phyloP scores from a whole-genome alignment of 2,888 invertebrate genomes.

The Chrysina gloriosa region DNA sequence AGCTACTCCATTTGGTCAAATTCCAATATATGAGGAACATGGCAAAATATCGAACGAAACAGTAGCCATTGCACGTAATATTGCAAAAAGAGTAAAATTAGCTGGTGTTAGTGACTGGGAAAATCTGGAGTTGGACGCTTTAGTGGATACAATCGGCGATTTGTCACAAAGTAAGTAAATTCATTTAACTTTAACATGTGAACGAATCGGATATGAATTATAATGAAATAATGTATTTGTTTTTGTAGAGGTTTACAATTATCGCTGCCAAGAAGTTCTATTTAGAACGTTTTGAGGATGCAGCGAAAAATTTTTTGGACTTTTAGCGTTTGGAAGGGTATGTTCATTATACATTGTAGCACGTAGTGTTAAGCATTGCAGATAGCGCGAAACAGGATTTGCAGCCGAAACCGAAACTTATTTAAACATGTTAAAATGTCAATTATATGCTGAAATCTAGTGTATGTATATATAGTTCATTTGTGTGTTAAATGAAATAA shows the following conservation, averaged over 20 bases:
- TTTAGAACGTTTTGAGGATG: slow-evolving; percentile 68
- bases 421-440: too few species aligned
- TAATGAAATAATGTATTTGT: not conserved
- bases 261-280: slow-evolving; percentile 63
- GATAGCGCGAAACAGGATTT: too few species aligned
- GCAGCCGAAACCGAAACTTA: too few species aligned
- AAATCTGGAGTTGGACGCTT: slow-evolving; percentile 70
- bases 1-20: slow-evolving; percentile 73
- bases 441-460: too few species aligned
- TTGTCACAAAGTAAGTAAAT: slow-evolving; percentile 67
- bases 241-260: not conserved
- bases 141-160: slow-evolving; percentile 71
- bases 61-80: slow-evolving; percentile 70
- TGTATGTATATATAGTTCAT: too few species aligned
- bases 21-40: slow-evolving; percentile 72
- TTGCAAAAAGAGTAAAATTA: slow-evolving; percentile 71
- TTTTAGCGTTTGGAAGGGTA: slow-evolving; percentile 62
- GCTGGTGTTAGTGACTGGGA: slow-evolving; percentile 69
- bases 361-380: too few species aligned
- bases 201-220: slow-evolving; percentile 46
- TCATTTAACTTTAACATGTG: not conserved
- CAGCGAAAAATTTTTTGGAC: slow-evolving; percentile 71
- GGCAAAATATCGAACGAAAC: slow-evolving; percentile 72
- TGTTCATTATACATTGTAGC: not conserved
- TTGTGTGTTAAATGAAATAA: too few species aligned